Evolutionary conservation across 2,113 vertebrate species (phyloP), one percentile per base, ranked within the genome.

Genomic region (Neolamprologus sp.): DNA sequence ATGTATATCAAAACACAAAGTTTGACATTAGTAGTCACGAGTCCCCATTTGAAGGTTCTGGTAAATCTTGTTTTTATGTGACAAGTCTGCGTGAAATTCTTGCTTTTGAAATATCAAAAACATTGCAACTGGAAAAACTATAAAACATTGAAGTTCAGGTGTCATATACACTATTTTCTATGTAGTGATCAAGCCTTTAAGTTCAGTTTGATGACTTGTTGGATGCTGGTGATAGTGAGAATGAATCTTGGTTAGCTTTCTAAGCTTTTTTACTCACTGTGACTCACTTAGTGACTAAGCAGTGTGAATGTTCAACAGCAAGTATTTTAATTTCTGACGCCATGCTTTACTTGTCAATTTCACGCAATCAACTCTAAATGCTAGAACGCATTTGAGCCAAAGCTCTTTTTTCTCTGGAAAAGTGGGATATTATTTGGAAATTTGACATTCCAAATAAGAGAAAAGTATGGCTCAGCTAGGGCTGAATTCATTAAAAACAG

Each of bases 161-260:
- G 63, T 71, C 63, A 68, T 13, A 13, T 68, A 21, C 19, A 40
- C n/a, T 40, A 14, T 35, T 68, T 14, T 40, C n/a, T 35, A n/a
- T 23, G 35, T 23, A 5, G 37, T 23, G 7, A 71, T 71, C 37
- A 71, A 71, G 12, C 35, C 19, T 13, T 21, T 21, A 21, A 68
- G 63, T 68, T 37, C 7, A n/a, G 11, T 1, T 68, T 68, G 33
- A 68, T 40, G 19, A 0, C 19, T 37, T 37, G 19, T 14, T 40
- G 19, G 11, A 37, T 40, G 63, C 1, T 68, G 35, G 35, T 68
- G n/a, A 21, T 68, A 13, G 63, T 40, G 7, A 68, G 33, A 68
- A 37, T 21, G 33, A 37, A 13, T 68, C 63, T 68, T 68, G 33
- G 19, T n/a, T 65, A 65, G 33, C 60, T 37, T 0, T 37, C 11